Evolutionary conservation across 2,113 vertebrate genomes (phyloP).

Genomic region (Rhinopomastus cyanomelas): DNA sequence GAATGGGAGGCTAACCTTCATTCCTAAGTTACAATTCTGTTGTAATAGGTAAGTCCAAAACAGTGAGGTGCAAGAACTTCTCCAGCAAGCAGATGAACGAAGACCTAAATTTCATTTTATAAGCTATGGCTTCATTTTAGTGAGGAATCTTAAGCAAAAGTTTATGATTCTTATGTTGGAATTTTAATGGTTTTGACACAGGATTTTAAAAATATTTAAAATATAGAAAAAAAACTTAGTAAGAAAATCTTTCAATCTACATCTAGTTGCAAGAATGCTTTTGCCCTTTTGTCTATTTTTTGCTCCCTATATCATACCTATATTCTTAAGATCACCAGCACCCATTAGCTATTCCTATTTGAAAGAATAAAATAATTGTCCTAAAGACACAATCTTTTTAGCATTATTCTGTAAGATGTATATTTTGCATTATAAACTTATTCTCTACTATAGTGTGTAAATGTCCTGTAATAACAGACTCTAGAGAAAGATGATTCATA

Average conservation of each 20-base stretch:
- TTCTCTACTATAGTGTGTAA: background rate
- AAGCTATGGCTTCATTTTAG: background rate
- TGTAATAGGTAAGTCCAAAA: background rate
- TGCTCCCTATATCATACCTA: background rate
- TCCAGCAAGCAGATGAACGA: background rate
- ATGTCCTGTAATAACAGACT: background rate
- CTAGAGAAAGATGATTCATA: background rate
- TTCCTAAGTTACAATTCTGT: background rate
- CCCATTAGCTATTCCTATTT: background rate
- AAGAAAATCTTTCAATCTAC: background rate
- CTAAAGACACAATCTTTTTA: background rate
- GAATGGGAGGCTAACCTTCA: background rate
- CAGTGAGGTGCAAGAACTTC: background rate
- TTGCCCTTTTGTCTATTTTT: background rate
- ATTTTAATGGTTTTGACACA: background rate
- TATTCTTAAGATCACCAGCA: background rate
- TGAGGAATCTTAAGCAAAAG: background rate
- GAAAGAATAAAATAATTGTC: background rate
- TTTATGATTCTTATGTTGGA: background rate
- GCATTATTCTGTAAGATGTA: background rate
- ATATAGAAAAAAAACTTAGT: background rate
- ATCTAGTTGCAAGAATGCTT: background rate
- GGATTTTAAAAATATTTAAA: background rate
- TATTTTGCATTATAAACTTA: background rate
- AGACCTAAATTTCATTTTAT: background rate